Percentiles rank a stretch among this genome's conserved stretches.
These are phyloP conservation scores for Chionoecetes opilio DNA, from an alignment of 1,140 invertebrate species.

Conservation along the genomic window DNA sequence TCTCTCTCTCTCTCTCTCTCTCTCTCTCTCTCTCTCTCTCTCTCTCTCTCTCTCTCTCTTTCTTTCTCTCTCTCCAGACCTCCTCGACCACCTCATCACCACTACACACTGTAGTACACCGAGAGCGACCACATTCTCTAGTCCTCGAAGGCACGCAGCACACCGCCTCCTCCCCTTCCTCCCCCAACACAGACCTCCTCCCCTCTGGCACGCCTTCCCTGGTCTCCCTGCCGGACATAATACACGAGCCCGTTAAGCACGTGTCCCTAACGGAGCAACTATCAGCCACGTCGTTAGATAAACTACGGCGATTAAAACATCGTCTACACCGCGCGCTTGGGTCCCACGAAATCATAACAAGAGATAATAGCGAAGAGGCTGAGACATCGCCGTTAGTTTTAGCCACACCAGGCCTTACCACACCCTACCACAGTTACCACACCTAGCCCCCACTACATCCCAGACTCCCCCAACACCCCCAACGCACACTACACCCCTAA, in stretches of 20 bases:
- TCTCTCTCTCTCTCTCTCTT: neutral
- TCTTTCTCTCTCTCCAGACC: neutral
- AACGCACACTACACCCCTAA: neutral
- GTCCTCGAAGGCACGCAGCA: slow-evolving; percentile 46
- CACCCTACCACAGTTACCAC: slow-evolving; percentile 17
- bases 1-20: neutral
- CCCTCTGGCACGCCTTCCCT: slow-evolving; percentile 42
- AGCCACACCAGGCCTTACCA: slow-evolving; percentile 52
- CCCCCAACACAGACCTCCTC: slow-evolving; percentile 48
- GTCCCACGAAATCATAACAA: slow-evolving; percentile 41
- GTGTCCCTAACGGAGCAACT: slow-evolving; percentile 67
- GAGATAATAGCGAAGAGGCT: slow-evolving; percentile 61
- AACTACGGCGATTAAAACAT: slow-evolving; percentile 65
- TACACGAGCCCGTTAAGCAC: slow-evolving; percentile 63
- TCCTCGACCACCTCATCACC: slow-evolving; percentile 67
- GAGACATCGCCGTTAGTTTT: slow-evolving; percentile 69
- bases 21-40: neutral
- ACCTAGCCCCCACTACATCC: neutral
- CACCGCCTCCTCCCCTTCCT: slow-evolving; percentile 55
- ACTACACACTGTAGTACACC: slow-evolving; percentile 33
- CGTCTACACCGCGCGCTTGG: slow-evolving; percentile 65
- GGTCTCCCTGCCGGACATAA: slow-evolving; percentile 62
- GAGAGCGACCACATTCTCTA: slow-evolving; percentile 64
- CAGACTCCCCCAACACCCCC: slow-evolving; percentile 40
- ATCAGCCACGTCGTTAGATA: slow-evolving; percentile 66